Percentiles rank a stretch among this genome's conserved stretches.
These are phyloP conservation scores for Drosophila borborema DNA, from an alignment of 2,888 invertebrate genomes.

Conservation along the genomic window DNA sequence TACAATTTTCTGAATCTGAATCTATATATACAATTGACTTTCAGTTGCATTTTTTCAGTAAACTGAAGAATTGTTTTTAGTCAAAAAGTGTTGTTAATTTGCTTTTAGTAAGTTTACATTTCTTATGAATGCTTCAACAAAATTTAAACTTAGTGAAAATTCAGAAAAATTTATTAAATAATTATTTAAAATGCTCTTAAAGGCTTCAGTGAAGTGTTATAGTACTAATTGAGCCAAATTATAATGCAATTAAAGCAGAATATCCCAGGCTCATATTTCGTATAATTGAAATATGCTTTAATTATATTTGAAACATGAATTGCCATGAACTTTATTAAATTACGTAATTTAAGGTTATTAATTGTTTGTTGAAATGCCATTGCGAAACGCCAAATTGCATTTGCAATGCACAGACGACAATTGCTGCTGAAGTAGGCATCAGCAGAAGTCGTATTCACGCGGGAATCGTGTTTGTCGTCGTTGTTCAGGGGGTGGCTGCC, in stretches of 20 bases:
- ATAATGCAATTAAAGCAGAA: not conserved
- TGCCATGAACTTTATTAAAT: conserved; percentile 1
- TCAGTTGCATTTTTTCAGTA: not conserved
- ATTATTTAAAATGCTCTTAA: not conserved
- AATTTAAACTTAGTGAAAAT: not conserved
- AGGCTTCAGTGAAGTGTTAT: no score
- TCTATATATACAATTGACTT: not conserved
- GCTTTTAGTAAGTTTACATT: no score
- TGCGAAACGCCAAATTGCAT: conserved; percentile 63
- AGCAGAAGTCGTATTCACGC: conserved; percentile 25
- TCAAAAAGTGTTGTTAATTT: not conserved
- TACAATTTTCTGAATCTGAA: not conserved
- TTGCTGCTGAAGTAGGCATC: conserved; percentile 39
- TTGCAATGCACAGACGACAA: conserved; percentile 66
- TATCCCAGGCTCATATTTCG: not conserved
- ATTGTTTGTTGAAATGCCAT: conserved; percentile 12
- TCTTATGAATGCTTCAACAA: not conserved
- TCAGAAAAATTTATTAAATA: not conserved
- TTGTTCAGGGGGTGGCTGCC: not conserved
- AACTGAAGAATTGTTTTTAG: not conserved
- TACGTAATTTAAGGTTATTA: conserved; percentile 10
- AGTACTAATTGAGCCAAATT: not conserved
- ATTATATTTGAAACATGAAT: not conserved
- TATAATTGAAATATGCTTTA: not conserved
- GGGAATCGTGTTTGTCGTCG: not conserved